Evolutionary conservation across 2,797 vertebrate genomes (phyloP).

Genomic region (Phataginus tetradactyla): DNA sequence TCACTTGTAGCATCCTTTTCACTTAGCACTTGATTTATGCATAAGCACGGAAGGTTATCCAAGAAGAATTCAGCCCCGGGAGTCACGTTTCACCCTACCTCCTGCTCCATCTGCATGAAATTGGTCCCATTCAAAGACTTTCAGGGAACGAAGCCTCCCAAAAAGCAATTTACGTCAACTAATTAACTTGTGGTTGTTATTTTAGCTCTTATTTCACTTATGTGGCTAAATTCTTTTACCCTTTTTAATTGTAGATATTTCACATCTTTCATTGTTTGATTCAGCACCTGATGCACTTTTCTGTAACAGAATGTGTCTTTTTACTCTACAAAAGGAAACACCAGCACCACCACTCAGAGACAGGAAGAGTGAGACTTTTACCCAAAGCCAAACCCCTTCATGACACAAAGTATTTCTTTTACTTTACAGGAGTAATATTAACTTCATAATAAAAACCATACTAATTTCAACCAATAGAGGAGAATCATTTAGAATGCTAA

Average conservation of each 20-base stretch:
- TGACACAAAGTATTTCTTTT: neutral
- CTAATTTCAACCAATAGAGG: neutral
- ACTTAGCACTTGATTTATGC: neutral
- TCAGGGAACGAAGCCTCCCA: neutral
- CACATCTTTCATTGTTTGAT: neutral
- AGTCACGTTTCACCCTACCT: neutral
- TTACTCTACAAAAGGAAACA: neutral
- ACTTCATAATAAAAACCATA: neutral
- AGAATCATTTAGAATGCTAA: neutral
- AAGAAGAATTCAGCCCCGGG: neutral
- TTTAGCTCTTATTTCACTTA: neutral
- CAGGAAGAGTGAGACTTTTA: neutral
- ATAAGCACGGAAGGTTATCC: neutral
- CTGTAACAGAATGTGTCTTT: neutral
- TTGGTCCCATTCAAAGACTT: neutral
- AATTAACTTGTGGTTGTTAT: neutral
- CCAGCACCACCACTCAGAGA: neutral
- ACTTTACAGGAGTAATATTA: neutral
- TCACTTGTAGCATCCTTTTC: neutral
- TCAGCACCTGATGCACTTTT: neutral
- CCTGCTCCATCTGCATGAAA: neutral
- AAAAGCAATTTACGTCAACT: neutral
- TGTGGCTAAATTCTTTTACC: neutral
- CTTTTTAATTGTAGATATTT: neutral
- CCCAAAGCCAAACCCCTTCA: neutral